These are phyloP conservation scores for Myotis brandtii DNA, from an alignment of 2,113 vertebrate species.

Conservation along the genomic window DNA sequence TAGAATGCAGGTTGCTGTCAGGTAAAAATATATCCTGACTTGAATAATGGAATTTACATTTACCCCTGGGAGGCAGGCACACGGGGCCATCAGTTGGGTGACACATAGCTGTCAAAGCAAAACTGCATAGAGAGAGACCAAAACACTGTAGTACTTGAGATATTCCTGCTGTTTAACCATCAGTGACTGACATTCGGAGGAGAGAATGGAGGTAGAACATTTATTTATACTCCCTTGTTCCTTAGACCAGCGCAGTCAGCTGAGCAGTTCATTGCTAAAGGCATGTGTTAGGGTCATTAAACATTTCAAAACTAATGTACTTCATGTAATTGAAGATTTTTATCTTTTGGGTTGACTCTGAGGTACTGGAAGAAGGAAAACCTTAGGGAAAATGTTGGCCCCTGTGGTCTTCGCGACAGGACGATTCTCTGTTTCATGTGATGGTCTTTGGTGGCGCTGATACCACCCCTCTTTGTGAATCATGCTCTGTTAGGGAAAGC, in stretches of 20 bases:
- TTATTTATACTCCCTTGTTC: background rate
- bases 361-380: background rate
- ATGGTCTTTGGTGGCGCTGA: background rate
- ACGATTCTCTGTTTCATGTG: background rate
- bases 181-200: background rate
- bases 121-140: background rate
- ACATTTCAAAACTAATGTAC: background rate
- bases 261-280: background rate
- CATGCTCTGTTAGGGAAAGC: background rate
- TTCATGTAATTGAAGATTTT: background rate
- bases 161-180: background rate
- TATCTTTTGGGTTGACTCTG: background rate
- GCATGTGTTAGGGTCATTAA: background rate
- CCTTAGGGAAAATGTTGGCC: background rate
- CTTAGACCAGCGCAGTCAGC: background rate
- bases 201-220: background rate
- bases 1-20: constrained; percentile 10
- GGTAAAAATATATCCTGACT: constrained; percentile 23
- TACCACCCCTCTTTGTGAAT: background rate
- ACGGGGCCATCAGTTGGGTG: background rate
- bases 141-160: background rate
- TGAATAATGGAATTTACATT: background rate
- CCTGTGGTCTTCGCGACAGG: background rate
- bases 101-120: background rate
- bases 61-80: background rate